These are phyloP conservation scores for Micromesistius poutassou DNA, from an alignment of 2,797 vertebrate genomes.

Conservation along the genomic window DNA sequence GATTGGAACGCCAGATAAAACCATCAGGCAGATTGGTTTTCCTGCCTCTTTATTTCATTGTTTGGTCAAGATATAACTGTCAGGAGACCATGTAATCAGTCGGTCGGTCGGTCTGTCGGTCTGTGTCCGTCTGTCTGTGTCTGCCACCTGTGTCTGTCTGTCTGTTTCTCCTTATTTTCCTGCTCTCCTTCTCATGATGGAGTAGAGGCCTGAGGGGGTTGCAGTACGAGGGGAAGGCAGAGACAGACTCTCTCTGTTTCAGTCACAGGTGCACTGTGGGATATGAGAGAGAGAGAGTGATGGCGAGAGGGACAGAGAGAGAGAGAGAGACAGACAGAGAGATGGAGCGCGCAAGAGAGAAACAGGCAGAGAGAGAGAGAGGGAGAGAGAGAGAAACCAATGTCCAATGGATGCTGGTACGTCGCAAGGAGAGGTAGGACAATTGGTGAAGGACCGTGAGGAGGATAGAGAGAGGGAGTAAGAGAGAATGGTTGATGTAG, in stretches of 20 bases:
- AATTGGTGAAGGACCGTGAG: neutral
- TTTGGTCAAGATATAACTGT: conserved; percentile 59
- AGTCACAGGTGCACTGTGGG: conserved; percentile 59
- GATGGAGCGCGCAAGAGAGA: conserved; percentile 1
- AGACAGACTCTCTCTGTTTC: conserved; percentile 60
- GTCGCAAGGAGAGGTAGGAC: conserved; percentile 20
- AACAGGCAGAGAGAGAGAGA: conserved; percentile 21
- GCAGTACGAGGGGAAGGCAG: conserved; percentile 60
- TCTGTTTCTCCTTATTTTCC: conserved; percentile 2
- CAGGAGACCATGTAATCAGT: conserved; percentile 57
- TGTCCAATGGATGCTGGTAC: conserved; percentile 39
- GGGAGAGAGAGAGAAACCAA: conserved; percentile 9
- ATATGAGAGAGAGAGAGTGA: conserved; percentile 11
- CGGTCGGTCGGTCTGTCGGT: conserved; percentile 58
- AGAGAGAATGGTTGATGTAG: conserved; percentile 33
- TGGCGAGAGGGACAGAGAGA: conserved; percentile 5
- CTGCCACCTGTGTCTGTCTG: conserved; percentile 53
- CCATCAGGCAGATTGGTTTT: conserved; percentile 56
- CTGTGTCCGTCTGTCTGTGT: conserved; percentile 15
- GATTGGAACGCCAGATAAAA: conserved; percentile 52
- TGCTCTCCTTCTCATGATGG: conserved; percentile 41
- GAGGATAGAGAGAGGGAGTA: neutral
- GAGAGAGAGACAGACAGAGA: conserved; percentile 42
- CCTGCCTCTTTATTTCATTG: conserved; percentile 62
- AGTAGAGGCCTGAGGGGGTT: conserved; percentile 56